Conservation (phyloP, 2,797 vertebrate genomes). For the Sphenodon punctatus region DNA sequence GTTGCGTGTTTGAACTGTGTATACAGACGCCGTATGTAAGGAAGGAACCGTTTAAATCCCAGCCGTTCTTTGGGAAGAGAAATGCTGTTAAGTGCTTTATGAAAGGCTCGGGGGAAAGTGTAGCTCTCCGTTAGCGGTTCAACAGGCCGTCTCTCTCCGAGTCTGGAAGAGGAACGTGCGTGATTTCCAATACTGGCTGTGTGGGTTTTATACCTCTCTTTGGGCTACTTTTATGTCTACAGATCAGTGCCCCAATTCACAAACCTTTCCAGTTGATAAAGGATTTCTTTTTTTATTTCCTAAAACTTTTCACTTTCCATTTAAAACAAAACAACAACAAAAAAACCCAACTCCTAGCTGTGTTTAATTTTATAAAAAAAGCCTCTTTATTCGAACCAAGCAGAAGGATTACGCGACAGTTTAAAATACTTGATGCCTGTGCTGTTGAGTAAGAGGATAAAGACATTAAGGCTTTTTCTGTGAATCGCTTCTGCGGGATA, state of each 20-base stretch:
- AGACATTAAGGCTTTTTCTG: not conserved
- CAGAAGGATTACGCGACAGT: not conserved
- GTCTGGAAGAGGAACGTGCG: slow-evolving; percentile 11
- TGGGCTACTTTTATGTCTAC: no score
- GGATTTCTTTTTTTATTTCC: not conserved
- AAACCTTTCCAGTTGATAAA: not conserved
- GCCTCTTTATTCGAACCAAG: not conserved
- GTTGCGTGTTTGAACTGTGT: slow-evolving; percentile 42
- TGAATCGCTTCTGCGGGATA: not conserved
- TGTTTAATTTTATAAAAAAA: not conserved
- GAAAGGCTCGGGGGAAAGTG: slow-evolving; percentile 26
- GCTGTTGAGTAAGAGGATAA: not conserved
- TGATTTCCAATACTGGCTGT: not conserved
- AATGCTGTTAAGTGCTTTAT: slow-evolving; percentile 34
- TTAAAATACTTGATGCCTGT: not conserved
- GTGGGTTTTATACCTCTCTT: slow-evolving; percentile 8
- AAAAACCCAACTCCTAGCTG: slow-evolving; percentile 26
- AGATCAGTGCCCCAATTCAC: not conserved
- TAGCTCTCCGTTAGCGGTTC: slow-evolving; percentile 1
- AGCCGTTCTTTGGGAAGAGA: slow-evolving; percentile 33
- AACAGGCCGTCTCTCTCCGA: slow-evolving; percentile 1
- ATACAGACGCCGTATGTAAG: slow-evolving; percentile 52
- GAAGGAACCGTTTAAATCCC: slow-evolving; percentile 54
- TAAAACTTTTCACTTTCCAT: not conserved
- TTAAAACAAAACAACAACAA: not conserved